Evolutionary conservation across 1,140 invertebrate species (phyloP), one percentile per base, ranked within the genome.

Genomic region (Zaprionus camerounensis): DNA sequence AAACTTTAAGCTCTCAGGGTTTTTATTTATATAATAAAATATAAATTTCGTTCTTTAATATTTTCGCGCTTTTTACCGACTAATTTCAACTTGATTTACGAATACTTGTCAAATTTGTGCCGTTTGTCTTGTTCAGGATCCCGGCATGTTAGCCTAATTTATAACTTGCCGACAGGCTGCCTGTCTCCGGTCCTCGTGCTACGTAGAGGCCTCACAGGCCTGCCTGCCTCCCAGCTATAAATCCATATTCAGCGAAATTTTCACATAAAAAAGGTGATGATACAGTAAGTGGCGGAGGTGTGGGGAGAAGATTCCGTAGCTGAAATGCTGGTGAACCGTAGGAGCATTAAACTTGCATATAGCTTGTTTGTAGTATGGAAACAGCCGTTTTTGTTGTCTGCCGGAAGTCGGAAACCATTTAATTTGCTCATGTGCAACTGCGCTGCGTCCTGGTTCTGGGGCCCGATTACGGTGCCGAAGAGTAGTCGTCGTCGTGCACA

Each of bases 371-470:
- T 73, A 64, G 57, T 77, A 59, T 77, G 78, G 69, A 83, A 74
- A 63, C 77, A 87, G 83, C 61, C 83, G 78, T 75, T 81, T 80
- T 88, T 88, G 85, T 85, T 90, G 78, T 88, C 85, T 70, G 81
- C 84, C 84, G 85, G 85, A 88, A 88, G 85, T 88, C 79, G 85
- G 81, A 88, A 88, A 88, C 85, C 85, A 88, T 88, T 88, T 88
- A 88, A 88, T 88, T 88, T 88, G 79, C 85, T 84, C 85, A 90
- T 90, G 81, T 88, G 85, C 85, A 85, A 88, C 84, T 87, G 77
- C 74, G 77, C 46, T 69, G 46, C 68, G 64, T 72, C 41, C 58
- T 67, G 77, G 53, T n/a, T 11, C 36, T 44, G 13, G 69, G 83
- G 49, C 55, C 59, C 20, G 53, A 13, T 49, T 53, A 58, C 1